Conservation (phyloP, 1,140 invertebrate species). For the Eriosoma lanigerum region DNA sequence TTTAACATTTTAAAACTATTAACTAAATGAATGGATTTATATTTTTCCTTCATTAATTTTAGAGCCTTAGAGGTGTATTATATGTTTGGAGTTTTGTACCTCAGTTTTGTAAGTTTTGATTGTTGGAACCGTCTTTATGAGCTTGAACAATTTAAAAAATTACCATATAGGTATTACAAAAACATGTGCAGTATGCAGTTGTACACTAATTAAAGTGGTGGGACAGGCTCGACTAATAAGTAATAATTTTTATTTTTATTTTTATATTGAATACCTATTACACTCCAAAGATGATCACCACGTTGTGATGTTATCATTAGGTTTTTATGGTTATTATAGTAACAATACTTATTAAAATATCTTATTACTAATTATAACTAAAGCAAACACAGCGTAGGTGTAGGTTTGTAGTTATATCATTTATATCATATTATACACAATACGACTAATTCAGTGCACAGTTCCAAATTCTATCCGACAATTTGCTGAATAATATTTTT, state of each 20-base stretch:
- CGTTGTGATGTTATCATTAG: slow-evolving; percentile 1
- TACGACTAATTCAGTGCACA: not conserved
- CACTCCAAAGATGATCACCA: not conserved
- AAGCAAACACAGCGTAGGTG: not conserved
- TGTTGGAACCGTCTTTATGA: not conserved
- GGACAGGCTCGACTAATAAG: not conserved
- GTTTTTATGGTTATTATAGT: not conserved
- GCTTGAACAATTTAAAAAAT: slow-evolving; percentile 28
- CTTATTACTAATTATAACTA: no score
- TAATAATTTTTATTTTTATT: not conserved
- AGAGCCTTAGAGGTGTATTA: not conserved
- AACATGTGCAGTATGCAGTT: slow-evolving; percentile 8
- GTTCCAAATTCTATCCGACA: not conserved
- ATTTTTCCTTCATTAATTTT: not conserved
- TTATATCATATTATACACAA: not conserved
- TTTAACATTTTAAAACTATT: not conserved
- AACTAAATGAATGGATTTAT: not conserved
- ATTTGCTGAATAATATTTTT: not conserved
- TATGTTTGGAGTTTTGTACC: no score
- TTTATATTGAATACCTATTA: not conserved
- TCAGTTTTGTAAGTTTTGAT: no score
- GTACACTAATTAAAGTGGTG: not conserved
- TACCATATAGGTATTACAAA: not conserved
- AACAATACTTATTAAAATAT: no score
- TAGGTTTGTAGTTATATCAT: not conserved